Evolutionary conservation across 2,888 invertebrate genomes (phyloP).

Genomic region (Drosophila cognata): DNA sequence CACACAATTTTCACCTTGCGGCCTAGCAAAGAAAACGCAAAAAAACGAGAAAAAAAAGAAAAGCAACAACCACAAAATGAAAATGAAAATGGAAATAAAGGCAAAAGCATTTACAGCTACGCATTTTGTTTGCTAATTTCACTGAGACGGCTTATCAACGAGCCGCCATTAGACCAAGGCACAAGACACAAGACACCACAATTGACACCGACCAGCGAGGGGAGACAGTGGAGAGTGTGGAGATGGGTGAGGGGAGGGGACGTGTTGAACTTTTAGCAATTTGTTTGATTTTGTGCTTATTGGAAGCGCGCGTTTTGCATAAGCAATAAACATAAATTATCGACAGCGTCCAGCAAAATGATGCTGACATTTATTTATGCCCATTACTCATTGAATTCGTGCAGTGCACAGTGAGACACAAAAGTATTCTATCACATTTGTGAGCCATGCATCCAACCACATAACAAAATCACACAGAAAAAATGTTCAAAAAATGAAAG

Average conservation of each 20-base stretch:
- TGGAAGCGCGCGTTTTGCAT: constrained; percentile 76
- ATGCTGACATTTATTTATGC: constrained; percentile 72
- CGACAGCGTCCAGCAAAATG: constrained; percentile 42
- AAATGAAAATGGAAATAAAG: constrained; percentile 27
- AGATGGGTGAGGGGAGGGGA: background rate
- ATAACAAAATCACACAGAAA: background rate
- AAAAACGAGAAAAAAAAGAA: constrained; percentile 18
- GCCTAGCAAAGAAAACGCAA: constrained; percentile 32
- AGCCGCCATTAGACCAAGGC: constrained; percentile 63
- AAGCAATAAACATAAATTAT: constrained; percentile 82
- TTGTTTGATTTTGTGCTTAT: constrained; percentile 79
- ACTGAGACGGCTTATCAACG: constrained; percentile 68
- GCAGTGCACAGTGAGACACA: constrained; percentile 6
- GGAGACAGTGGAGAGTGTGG: background rate
- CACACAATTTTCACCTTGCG: constrained; percentile 80
- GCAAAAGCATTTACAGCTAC: constrained; percentile 77
- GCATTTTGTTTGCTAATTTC: constrained; percentile 82
- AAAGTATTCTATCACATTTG: constrained; percentile 40
- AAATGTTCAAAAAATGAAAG: background rate
- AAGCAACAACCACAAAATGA: constrained; percentile 4
- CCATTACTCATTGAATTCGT: constrained; percentile 62
- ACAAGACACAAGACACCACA: constrained; percentile 21
- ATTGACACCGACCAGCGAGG: constrained; percentile 47
- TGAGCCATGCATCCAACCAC: background rate
- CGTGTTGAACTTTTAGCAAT: constrained; percentile 61